phyloP scores from a whole-genome alignment of 2,113 vertebrate genomes.

The Myanophis thanlyinensis region DNA sequence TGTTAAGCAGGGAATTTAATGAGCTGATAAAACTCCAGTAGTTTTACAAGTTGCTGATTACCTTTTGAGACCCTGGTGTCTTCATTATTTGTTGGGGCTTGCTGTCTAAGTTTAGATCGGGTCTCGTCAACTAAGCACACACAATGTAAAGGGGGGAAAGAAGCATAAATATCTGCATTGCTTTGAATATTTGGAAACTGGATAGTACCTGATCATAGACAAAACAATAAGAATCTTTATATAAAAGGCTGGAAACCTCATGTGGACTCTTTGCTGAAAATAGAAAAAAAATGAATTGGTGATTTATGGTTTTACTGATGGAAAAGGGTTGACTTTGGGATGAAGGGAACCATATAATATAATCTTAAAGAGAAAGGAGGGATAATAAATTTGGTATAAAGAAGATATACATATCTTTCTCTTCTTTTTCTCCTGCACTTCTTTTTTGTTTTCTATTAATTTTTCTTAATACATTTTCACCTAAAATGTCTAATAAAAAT shows the following conservation, averaged over 20 bases:
- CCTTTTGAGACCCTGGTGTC: background rate
- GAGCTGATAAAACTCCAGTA: background rate
- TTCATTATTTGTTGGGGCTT: background rate
- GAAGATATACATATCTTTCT: background rate
- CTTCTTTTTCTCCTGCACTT: background rate
- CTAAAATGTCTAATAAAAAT: background rate
- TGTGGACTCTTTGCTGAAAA: background rate
- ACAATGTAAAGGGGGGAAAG: accelerated
- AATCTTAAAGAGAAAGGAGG: background rate
- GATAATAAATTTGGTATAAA: background rate
- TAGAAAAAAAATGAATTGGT: background rate
- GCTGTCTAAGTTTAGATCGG: background rate
- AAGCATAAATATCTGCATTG: background rate
- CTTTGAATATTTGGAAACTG: background rate
- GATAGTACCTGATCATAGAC: background rate
- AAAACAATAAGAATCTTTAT: background rate
- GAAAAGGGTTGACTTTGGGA: background rate
- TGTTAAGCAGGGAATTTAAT: background rate
- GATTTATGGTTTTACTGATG: background rate
- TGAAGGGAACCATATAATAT: background rate
- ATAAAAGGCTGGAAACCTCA: background rate
- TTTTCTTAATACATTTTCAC: background rate
- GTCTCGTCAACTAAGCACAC: background rate
- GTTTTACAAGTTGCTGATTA: background rate
- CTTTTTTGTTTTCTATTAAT: background rate